Conservation (phyloP, 1,140 invertebrate genomes). For the Geopemphigus sp. region DNA sequence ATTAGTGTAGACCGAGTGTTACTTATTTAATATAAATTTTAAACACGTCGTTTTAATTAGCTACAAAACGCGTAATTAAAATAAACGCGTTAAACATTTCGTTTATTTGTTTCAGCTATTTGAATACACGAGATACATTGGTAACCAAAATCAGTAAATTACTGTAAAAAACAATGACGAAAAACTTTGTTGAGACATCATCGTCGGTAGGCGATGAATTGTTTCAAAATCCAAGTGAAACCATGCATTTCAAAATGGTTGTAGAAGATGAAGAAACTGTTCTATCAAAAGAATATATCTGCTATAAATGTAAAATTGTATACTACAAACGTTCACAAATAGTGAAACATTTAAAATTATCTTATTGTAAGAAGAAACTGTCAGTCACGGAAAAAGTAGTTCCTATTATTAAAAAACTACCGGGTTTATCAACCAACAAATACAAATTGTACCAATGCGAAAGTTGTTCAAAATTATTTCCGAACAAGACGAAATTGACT, state of each 20-base stretch:
- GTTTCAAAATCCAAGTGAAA: background rate
- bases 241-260: conserved; percentile 9
- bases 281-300: conserved; percentile 21
- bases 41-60: too few species aligned
- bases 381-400: conserved; percentile 1
- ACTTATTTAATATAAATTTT: too few species aligned
- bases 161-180: background rate
- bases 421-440: conserved; percentile 3
- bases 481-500: conserved; percentile 30
- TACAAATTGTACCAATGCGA: conserved; percentile 34
- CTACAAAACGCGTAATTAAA: too few species aligned
- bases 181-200: too few species aligned
- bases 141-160: too few species aligned
- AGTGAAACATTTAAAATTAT: conserved; percentile 20
- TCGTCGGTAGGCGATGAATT: background rate
- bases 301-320: background rate
- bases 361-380: background rate
- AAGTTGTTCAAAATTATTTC: conserved; percentile 46
- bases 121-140: background rate
- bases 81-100: too few species aligned
- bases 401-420: conserved; percentile 18
- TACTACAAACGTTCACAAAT: conserved; percentile 21
- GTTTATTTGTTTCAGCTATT: conserved; percentile 17
- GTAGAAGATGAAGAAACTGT: background rate
- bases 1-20: too few species aligned